Evolutionary conservation across 2,888 invertebrate species (phyloP).

Genomic region (Penaeus monodon): DNA sequence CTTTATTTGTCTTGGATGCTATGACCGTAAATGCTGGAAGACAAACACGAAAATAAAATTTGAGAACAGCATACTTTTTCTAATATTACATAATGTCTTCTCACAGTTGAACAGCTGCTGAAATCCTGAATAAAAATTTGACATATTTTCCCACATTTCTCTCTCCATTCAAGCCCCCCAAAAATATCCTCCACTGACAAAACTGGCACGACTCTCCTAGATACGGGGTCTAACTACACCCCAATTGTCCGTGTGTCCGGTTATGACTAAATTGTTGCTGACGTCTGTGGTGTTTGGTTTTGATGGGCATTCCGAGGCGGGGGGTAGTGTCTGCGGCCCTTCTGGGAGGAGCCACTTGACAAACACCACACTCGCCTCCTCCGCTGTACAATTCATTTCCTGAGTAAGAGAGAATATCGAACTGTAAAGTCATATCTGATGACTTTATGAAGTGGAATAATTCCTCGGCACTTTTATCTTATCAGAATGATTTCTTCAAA

Average conservation of each 20-base stretch:
- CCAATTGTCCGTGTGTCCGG: constrained; percentile 80
- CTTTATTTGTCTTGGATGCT: constrained; percentile 68
- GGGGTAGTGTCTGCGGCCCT: constrained; percentile 76
- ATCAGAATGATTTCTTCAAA: no score
- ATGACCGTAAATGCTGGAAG: constrained; percentile 34
- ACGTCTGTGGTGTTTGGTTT: constrained; percentile 76
- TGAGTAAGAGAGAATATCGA: constrained; percentile 40
- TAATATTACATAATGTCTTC: neutral
- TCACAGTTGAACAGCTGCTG: no score
- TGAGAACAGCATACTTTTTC: neutral
- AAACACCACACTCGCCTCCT: constrained; percentile 82
- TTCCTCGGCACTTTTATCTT: constrained; percentile 78
- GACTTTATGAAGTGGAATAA: constrained; percentile 83
- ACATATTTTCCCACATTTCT: no score
- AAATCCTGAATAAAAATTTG: no score
- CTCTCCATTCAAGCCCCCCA: neutral
- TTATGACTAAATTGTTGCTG: constrained; percentile 77
- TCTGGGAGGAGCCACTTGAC: constrained; percentile 80
- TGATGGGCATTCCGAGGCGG: constrained; percentile 78
- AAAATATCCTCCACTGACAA: neutral
- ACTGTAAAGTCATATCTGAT: no score
- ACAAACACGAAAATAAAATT: neutral
- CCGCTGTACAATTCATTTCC: constrained; percentile 82
- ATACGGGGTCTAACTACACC: constrained; percentile 66
- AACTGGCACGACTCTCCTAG: neutral